A percentile compares a stretch with the other conserved stretches of the same genome.
Conservation (phyloP, 1,140 invertebrate genomes). For the Chlorops oryzae region DNA sequence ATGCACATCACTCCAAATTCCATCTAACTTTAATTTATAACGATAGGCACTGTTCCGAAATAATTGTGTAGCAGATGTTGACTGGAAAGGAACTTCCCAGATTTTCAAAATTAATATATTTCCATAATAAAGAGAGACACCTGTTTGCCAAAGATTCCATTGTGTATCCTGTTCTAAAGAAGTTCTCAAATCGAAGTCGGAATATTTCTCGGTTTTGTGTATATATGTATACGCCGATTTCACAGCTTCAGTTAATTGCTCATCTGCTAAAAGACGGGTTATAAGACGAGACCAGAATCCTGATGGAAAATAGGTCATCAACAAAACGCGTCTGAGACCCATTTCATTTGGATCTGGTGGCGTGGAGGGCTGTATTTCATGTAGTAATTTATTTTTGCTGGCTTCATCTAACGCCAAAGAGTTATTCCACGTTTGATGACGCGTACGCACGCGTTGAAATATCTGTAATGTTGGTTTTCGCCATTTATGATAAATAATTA, state of each 20-base stretch:
- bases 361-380: slow-evolving; percentile 21
- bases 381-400: slow-evolving; percentile 34
- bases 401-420: slow-evolving; percentile 41
- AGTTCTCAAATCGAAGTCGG: slow-evolving; percentile 36
- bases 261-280: slow-evolving; percentile 85
- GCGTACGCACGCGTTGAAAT: slow-evolving; percentile 63
- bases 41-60: slow-evolving; percentile 50
- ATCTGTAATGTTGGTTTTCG: slow-evolving; percentile 47
- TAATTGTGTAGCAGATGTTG: slow-evolving; percentile 52
- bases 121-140: slow-evolving; percentile 78
- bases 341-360: slow-evolving; percentile 10
- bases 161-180: slow-evolving; percentile 48
- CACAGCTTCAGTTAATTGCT: slow-evolving; percentile 77
- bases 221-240: slow-evolving; percentile 29
- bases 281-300: slow-evolving; percentile 97
- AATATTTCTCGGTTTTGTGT: slow-evolving; percentile 30
- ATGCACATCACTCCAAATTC: slow-evolving; percentile 77
- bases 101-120: slow-evolving; percentile 74
- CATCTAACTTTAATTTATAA: slow-evolving; percentile 72
- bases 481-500: neutral
- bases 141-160: slow-evolving; percentile 95
- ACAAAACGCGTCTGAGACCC: slow-evolving; percentile 55
- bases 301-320: slow-evolving; percentile 95
- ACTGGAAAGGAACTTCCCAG: slow-evolving; percentile 71
- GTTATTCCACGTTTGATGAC: too few relatives aligned